A percentile compares a stretch with the other conserved stretches of the same genome.
These are phyloP conservation scores for Beris morrisii DNA, from an alignment of 2,888 invertebrate species.

Conservation along the genomic window DNA sequence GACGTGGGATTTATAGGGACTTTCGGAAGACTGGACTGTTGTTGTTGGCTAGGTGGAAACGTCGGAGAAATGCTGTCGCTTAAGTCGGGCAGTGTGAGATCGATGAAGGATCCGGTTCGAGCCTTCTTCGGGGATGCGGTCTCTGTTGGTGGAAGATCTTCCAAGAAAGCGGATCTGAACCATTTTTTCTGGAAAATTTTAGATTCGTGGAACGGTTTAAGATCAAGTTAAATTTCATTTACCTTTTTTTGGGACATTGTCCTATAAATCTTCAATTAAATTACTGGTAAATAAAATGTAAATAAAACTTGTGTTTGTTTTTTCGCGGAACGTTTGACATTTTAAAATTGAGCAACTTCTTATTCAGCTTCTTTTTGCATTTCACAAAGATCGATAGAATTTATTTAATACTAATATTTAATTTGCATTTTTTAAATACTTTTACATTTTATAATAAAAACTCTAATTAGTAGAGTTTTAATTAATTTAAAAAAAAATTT, in stretches of 20 bases:
- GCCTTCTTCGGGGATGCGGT: conserved; percentile 6
- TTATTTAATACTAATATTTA: too few species aligned
- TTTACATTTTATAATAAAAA: not conserved
- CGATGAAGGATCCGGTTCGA: not conserved
- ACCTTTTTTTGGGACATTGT: conserved; percentile 16
- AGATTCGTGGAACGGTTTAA: not conserved
- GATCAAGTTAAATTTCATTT: not conserved
- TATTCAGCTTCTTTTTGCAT: too few species aligned
- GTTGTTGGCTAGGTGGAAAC: too few species aligned
- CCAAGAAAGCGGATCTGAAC: conserved; percentile 18
- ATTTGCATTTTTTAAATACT: not conserved
- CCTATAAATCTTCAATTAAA: not conserved
- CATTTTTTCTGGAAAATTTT: conserved; percentile 14
- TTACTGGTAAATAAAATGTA: not conserved
- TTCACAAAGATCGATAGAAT: too few species aligned
- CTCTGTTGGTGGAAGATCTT: not conserved
- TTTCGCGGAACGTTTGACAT: conserved; percentile 11
- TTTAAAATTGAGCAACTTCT: not conserved
- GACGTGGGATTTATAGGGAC: conserved; percentile 8
- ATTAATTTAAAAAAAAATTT: too few species aligned
- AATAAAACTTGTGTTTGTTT: too few species aligned
- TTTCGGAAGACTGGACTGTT: not conserved
- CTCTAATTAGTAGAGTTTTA: not conserved
- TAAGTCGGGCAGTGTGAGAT: conserved; percentile 6
- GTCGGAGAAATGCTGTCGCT: not conserved